Evolutionary conservation across 1,140 invertebrate genomes (phyloP).

Genomic region (Drosophila sucinea): DNA sequence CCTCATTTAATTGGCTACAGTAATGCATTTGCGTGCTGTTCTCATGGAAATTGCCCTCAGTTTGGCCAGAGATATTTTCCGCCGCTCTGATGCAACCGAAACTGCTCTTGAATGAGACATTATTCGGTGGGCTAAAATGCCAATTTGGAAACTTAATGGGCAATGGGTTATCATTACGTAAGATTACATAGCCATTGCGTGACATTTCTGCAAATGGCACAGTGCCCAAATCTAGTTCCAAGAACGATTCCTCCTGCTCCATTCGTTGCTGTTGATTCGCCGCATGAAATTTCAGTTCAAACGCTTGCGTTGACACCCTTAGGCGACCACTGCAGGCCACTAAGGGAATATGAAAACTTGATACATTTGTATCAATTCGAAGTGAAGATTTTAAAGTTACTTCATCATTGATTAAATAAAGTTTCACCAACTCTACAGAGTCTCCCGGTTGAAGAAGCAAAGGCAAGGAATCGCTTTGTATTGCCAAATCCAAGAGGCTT

Average conservation of each 20-base stretch:
- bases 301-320: conserved; percentile 61
- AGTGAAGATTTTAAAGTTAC: conserved; percentile 52
- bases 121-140: conserved; percentile 67
- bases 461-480: conserved; percentile 71
- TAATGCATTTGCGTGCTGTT: conserved; percentile 37
- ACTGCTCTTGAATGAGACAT: conserved; percentile 58
- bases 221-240: conserved; percentile 69
- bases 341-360: conserved; percentile 60
- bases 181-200: conserved; percentile 59
- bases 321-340: conserved; percentile 65
- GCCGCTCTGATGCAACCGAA: conserved; percentile 59
- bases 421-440: conserved; percentile 52
- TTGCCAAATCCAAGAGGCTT: conserved; percentile 43
- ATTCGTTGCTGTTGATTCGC: neutral
- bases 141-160: conserved; percentile 71
- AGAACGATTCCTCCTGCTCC: conserved; percentile 8
- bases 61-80: neutral
- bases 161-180: conserved; percentile 77
- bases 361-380: conserved; percentile 69
- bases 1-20: conserved; percentile 47
- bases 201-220: conserved; percentile 73
- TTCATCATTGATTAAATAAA: conserved; percentile 53
- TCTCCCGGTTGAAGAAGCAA: conserved; percentile 66
- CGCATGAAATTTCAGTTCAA: conserved; percentile 20
- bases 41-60: conserved; percentile 11